Conservation (phyloP, 92 coral and sea anemone genomes). For the Paragorgia papillata region DNA sequence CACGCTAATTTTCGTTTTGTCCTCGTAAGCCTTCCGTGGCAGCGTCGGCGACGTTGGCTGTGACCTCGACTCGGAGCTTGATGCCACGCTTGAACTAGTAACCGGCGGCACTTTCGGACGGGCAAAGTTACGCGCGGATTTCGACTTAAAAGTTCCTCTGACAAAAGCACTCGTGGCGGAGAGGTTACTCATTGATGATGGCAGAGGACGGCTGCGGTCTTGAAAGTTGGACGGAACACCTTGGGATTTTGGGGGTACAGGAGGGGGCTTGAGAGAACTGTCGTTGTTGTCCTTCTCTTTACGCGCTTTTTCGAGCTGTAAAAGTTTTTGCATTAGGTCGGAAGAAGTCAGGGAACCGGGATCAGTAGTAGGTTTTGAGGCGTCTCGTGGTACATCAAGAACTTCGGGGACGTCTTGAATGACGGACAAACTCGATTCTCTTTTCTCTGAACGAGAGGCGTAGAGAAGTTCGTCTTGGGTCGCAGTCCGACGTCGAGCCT, state of each 20-base stretch:
- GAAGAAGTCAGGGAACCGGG: slow-evolving; percentile 76
- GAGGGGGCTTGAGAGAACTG: slow-evolving; percentile 36
- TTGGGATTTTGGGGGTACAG: slow-evolving; percentile 36
- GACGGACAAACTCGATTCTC: slow-evolving; percentile 66
- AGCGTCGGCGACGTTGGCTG: slow-evolving; percentile 92
- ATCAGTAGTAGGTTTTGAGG: slow-evolving; percentile 52
- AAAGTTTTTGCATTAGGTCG: slow-evolving; percentile 90
- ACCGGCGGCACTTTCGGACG: slow-evolving; percentile 66
- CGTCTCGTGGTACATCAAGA: slow-evolving; percentile 48
- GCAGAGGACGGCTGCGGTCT: slow-evolving; percentile 17
- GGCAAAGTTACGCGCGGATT: slow-evolving; percentile 90
- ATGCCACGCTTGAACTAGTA: slow-evolving; percentile 44
- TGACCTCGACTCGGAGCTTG: slow-evolving; percentile 63
- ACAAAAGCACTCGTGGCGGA: slow-evolving; percentile 72
- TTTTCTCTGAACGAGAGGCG: slow-evolving; percentile 75
- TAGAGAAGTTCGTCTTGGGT: slow-evolving; percentile 88
- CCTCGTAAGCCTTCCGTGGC: slow-evolving; percentile 68
- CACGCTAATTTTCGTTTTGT: slow-evolving; percentile 46
- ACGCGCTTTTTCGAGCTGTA: slow-evolving; percentile 91
- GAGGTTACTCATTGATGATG: slow-evolving; percentile 41
- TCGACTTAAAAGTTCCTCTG: slow-evolving; percentile 86
- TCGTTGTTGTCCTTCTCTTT: slow-evolving; percentile 55
- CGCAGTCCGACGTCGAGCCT: slow-evolving; percentile 97
- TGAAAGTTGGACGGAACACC: slow-evolving; percentile 15
- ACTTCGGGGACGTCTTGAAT: slow-evolving; percentile 66